Evolutionary conservation across 2,888 invertebrate species (phyloP).

Genomic region (Caenorhabditis plicata): DNA sequence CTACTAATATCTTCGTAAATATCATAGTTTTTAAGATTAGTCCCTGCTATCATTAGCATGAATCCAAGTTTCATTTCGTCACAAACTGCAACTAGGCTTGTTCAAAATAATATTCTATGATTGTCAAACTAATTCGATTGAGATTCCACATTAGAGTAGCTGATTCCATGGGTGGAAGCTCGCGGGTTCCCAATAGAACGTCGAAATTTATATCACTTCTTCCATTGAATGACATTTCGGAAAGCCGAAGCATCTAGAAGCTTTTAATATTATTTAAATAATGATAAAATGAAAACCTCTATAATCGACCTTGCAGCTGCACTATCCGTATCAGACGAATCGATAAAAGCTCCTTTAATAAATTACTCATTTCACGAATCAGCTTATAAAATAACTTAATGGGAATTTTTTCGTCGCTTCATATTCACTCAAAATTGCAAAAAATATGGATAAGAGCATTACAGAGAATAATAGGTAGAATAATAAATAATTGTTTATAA

Average conservation of each 20-base stretch:
- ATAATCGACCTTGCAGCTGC: slow-evolving; percentile 32
- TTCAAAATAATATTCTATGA: slow-evolving; percentile 1
- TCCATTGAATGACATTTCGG: slow-evolving; percentile 49
- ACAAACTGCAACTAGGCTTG: slow-evolving; percentile 36
- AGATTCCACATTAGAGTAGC: slow-evolving; percentile 42
- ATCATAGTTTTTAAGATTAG: slow-evolving; percentile 35
- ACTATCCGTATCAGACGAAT: slow-evolving; percentile 33
- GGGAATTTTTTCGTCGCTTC: too few relatives aligned
- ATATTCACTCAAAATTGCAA: too few relatives aligned
- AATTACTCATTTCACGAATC: too few relatives aligned
- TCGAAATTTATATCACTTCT: slow-evolving; percentile 41
- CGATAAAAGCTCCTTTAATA: slow-evolving; percentile 40
- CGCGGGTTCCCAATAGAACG: slow-evolving; percentile 46
- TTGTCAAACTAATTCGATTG: slow-evolving; percentile 34
- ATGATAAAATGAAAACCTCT: slow-evolving; percentile 8
- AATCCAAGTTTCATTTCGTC: slow-evolving; percentile 53
- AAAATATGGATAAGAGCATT: too few relatives aligned
- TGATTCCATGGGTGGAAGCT: slow-evolving; percentile 42
- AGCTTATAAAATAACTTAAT: too few relatives aligned
- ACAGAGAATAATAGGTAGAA: too few relatives aligned
- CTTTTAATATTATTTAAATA: background rate
- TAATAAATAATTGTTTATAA: too few relatives aligned
- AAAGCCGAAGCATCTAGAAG: slow-evolving; percentile 45
- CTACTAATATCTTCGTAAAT: slow-evolving; percentile 46
- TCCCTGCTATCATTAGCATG: slow-evolving; percentile 51